These are phyloP conservation scores for Calosoma granatense DNA, from an alignment of 1,140 invertebrate genomes.

Conservation along the genomic window DNA sequence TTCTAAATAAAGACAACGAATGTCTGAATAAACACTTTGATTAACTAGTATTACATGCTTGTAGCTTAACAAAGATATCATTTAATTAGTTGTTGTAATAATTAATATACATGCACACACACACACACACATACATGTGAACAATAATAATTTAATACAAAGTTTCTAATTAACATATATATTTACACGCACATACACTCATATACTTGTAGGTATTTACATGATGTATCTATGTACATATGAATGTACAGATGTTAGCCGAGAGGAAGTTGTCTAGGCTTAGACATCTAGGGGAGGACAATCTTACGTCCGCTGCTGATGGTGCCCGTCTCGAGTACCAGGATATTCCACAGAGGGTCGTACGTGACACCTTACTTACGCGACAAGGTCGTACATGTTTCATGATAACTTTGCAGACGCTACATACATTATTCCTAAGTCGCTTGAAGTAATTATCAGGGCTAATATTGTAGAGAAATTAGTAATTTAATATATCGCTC, in stretches of 20 bases:
- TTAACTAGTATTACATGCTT: too few relatives aligned
- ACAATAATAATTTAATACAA: too few relatives aligned
- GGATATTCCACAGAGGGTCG: slow-evolving; percentile 17
- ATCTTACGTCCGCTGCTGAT: slow-evolving; percentile 16
- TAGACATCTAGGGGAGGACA: slow-evolving; percentile 17
- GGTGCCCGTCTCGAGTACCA: slow-evolving; percentile 20
- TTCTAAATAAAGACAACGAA: too few relatives aligned
- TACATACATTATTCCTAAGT: too few relatives aligned
- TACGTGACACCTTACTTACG: background rate
- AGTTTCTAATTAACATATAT: slow-evolving; percentile 2
- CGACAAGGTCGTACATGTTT: background rate
- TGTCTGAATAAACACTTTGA: too few relatives aligned
- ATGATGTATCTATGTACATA: background rate
- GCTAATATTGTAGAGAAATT: too few relatives aligned
- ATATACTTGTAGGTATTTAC: background rate
- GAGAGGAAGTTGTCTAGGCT: slow-evolving; percentile 18
- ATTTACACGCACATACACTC: background rate
- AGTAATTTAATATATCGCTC: too few relatives aligned
- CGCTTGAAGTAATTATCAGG: too few relatives aligned
- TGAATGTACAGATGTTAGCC: slow-evolving; percentile 13
- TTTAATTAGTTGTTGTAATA: background rate
- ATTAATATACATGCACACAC: background rate
- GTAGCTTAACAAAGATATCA: background rate
- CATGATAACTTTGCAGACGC: background rate
- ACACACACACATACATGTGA: background rate